These are phyloP conservation scores for Eptatretus burgeri DNA, from an alignment of 2,113 vertebrate genomes.

Conservation along the genomic window DNA sequence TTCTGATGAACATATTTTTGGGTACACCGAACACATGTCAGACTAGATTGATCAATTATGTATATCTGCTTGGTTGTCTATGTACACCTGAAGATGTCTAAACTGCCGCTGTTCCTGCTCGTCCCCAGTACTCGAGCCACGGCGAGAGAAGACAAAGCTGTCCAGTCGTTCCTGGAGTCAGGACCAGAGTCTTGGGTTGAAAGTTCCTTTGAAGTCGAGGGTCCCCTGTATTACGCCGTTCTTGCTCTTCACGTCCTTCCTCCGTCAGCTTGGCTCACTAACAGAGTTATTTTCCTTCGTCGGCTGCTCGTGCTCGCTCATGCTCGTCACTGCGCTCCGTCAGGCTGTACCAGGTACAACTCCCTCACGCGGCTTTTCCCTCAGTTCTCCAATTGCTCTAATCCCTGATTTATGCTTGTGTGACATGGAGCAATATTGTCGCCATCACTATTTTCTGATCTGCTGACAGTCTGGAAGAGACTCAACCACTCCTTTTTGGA, in stretches of 20 bases:
- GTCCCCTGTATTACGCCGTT: conserved; percentile 65
- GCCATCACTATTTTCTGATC: not conserved
- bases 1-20: too few species aligned
- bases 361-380: not conserved
- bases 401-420: not conserved
- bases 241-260: conserved; percentile 59
- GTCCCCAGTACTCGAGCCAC: conserved; percentile 51
- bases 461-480: not conserved
- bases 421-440: not conserved
- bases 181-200: conserved; percentile 84
- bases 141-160: conserved; percentile 75
- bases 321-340: conserved; percentile 37
- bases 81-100: too few species aligned
- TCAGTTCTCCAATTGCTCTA: too few species aligned
- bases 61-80: too few species aligned
- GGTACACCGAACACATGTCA: too few species aligned
- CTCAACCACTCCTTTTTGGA: not conserved
- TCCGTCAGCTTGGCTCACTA: conserved; percentile 44
- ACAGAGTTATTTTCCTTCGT: conserved; percentile 40
- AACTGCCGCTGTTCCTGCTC: too few species aligned
- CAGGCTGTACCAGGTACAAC: conserved; percentile 47
- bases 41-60: too few species aligned
- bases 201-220: conserved; percentile 69
- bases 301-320: conserved; percentile 50
- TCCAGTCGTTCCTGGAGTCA: conserved; percentile 84